These are phyloP conservation scores for Arnoldichthys spilopterus DNA, from an alignment of 2,797 vertebrate genomes.

Conservation along the genomic window DNA sequence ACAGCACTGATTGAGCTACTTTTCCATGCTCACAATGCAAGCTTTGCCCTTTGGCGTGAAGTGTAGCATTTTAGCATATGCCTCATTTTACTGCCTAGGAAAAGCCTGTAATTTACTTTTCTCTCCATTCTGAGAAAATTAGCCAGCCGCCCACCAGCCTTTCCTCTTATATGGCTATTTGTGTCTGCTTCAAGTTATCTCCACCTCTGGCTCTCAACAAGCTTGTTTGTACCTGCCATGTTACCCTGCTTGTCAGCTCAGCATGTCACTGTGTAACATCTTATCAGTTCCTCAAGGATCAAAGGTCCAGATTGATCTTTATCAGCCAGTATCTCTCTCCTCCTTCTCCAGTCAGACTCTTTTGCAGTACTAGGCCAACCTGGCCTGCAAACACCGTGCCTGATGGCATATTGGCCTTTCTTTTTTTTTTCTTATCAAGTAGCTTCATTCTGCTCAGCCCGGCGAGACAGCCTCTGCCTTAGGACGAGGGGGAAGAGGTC, in stretches of 20 bases:
- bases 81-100: slow-evolving; percentile 35
- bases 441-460: slow-evolving; percentile 60
- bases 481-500: slow-evolving; percentile 70
- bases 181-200: slow-evolving; percentile 53
- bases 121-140: slow-evolving; percentile 44
- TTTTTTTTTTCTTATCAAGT: slow-evolving; percentile 81
- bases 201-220: slow-evolving; percentile 65
- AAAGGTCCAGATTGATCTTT: slow-evolving; percentile 78
- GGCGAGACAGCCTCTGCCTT: slow-evolving; percentile 71
- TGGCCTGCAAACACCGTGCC: slow-evolving; percentile 69
- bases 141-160: slow-evolving; percentile 53
- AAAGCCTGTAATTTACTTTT: slow-evolving; percentile 35
- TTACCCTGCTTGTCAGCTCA: slow-evolving; percentile 77
- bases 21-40: not conserved
- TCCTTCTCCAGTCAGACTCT: slow-evolving; percentile 68
- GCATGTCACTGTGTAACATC: slow-evolving; percentile 79
- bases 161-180: slow-evolving; percentile 62
- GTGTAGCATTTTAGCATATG: slow-evolving; percentile 1
- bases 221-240: slow-evolving; percentile 84
- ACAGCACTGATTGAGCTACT: not conserved
- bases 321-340: slow-evolving; percentile 79
- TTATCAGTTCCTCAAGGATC: slow-evolving; percentile 77
- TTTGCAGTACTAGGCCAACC: slow-evolving; percentile 72
- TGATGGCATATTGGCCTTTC: slow-evolving; percentile 78
- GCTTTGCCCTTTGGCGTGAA: not conserved